Base-by-base conservation (phyloP, 2,113 vertebrate genomes). In the Scatophagus argus region DNA sequence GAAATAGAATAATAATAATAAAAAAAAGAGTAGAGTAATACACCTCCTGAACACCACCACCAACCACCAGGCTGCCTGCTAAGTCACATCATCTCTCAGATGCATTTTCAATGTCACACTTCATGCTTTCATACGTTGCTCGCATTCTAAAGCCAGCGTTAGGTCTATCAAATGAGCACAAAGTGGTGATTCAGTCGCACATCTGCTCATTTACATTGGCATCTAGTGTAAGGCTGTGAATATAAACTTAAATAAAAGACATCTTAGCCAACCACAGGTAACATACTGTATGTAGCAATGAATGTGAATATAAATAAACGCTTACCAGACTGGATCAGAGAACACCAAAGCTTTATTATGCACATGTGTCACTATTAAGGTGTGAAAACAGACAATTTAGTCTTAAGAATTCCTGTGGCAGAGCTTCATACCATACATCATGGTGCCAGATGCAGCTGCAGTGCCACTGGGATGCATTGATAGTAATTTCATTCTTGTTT, bases 101-200 rank as follows among this genome's bases (percentile, higher is more conserved):
- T 74, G 74, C 78, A 75, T 79, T 74, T 84, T 87, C 83, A 84
- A 77, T 91, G 78, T 90, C 87, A 90, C 90, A 84, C 81, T 82
- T 91, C 87, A 88, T 67, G 82, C 78, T 77, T 58, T 74, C 7
- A 41, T 71, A 73, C 81, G 38, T 63, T 74, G 21, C 69, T 73
- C 21, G 13, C 71, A 32, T 34, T 34, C 46, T 55, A 55, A 60
- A 64, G 51, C 68, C 60, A 11, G 25, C 13, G 7, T 41, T 70
- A 43, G 3, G 39, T 46, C 64, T 66, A 51, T 58, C 67, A 59
- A 52, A 82, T 38, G n/a, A 16, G 25, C 32, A 13, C 63, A 13
- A 49, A 38, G 49, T 23, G 36, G 47, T 59, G 62, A 63, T 56
- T 44, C 54, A 52, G 58, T 46, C 19, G 5, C 36, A 8, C 29